Base-by-base conservation (phyloP, 1,140 invertebrate genomes). In the Hypsibius dujardini region DNA sequence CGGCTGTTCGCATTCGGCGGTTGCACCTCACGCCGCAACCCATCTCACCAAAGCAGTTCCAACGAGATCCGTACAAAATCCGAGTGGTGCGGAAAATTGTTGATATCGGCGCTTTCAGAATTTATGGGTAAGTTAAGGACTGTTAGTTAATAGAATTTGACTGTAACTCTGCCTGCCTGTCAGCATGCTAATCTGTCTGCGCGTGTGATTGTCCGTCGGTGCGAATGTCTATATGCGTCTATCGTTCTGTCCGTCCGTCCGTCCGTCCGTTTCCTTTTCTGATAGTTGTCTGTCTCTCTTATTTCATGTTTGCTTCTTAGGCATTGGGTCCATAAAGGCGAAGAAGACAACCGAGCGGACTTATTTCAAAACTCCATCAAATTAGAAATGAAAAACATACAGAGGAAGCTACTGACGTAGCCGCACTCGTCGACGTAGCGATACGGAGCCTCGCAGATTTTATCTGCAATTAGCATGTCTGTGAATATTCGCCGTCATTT, bases 341-440 rank as follows among this genome's bases (percentile, higher is more conserved):
- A 97, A 80, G 90, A 90, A 2, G 94, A 98, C 81, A 97, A 96
- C 81, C 83, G 94, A 73, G 95, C 94, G 47, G 93, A 93, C 14
- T 85, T 97, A 15, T 98, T 98, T 80, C 92, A 97, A 84, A 96
- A 95, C 81, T 84, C 82, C 73, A 87, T 89, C 74, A 92, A 93
- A 83, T 88, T 87, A 2, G 92, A 95, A 72, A 75, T 79, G 75
- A 77, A 77, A 72, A 67, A n/a, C n/a, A n/a, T n/a, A n/a, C n/a
- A n/a, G n/a, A n/a, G n/a, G n/a, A n/a, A n/a, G n/a, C n/a, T n/a
- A n/a, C n/a, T n/a, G n/a, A n/a, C n/a, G n/a, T n/a, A n/a, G n/a
- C n/a, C n/a, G n/a, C n/a, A n/a, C n/a, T n/a, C n/a, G n/a, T n/a
- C n/a, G n/a, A n/a, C n/a, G n/a, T n/a, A n/a, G n/a, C n/a, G n/a